phyloP scores from a whole-genome alignment of 2,888 invertebrate genomes.

The Nomada ruficornis region DNA sequence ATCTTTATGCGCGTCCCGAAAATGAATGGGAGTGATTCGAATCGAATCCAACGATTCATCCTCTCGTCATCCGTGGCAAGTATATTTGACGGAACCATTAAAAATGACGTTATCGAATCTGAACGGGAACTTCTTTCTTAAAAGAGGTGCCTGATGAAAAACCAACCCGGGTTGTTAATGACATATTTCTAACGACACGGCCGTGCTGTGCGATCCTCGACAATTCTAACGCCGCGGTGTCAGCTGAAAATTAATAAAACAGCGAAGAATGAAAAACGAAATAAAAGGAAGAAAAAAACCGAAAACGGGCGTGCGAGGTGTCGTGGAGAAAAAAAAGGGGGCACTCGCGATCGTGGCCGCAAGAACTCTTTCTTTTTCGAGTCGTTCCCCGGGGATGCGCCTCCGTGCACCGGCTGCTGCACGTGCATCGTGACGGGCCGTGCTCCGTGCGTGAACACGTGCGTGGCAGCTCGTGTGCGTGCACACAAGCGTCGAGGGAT shows the following conservation, averaged over 20 bases:
- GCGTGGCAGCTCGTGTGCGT: conserved; percentile 51
- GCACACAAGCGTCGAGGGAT: conserved; percentile 60
- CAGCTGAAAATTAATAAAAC: too few species aligned
- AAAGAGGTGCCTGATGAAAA: too few species aligned
- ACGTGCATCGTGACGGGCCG: conserved; percentile 37
- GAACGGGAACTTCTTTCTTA: too few species aligned
- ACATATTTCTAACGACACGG: neutral
- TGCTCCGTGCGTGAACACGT: conserved; percentile 48
- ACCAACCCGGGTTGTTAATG: too few species aligned
- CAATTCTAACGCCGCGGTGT: neutral
- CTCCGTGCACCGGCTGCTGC: conserved; percentile 56
- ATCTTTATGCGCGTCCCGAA: neutral
- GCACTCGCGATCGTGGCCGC: neutral
- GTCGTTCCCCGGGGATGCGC: conserved; percentile 35
- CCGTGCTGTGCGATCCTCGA: neutral
- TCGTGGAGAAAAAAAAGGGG: conserved; percentile 28
- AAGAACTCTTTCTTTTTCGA: conserved; percentile 27
- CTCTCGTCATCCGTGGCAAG: too few species aligned
- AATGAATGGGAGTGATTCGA: too few species aligned
- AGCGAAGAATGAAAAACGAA: neutral
- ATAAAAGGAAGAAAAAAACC: neutral
- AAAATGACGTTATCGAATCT: too few species aligned
- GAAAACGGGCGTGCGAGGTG: conserved; percentile 20
- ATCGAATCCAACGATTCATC: too few species aligned
- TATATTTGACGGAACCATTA: too few species aligned